phyloP scores from a whole-genome alignment of 1,140 invertebrate species.

The Periplaneta americana region DNA sequence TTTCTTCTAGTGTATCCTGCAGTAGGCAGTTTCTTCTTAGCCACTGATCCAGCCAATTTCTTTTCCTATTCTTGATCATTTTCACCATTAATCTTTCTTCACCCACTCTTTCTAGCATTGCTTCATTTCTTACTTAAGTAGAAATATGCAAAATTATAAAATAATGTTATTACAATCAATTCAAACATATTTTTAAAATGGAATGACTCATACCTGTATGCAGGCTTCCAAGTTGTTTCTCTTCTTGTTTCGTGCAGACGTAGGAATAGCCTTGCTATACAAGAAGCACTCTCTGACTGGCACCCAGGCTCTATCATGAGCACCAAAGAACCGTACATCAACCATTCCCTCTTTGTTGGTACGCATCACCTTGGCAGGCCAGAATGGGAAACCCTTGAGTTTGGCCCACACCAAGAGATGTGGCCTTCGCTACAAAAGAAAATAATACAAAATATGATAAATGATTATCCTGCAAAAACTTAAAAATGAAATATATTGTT shows the following conservation, averaged over 20 bases:
- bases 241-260: slow-evolving; percentile 52
- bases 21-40: no score
- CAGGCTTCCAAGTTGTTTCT: slow-evolving; percentile 56
- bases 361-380: slow-evolving; percentile 89
- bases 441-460: no score
- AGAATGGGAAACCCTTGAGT: slow-evolving; percentile 90
- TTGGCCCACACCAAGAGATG: slow-evolving; percentile 90
- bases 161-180: neutral
- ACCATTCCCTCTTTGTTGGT: slow-evolving; percentile 63
- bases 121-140: no score
- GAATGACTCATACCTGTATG: slow-evolving; percentile 39
- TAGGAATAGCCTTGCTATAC: slow-evolving; percentile 51
- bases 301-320: slow-evolving; percentile 65
- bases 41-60: no score
- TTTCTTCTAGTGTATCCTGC: no score
- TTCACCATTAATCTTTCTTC: no score
- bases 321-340: slow-evolving; percentile 88
- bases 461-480: no score
- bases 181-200: slow-evolving; percentile 3
- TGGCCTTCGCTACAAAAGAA: slow-evolving; percentile 50
- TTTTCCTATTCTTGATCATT: no score
- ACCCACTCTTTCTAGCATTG: no score
- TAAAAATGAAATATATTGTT: no score
- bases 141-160: no score
- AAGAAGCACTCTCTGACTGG: slow-evolving; percentile 77